Evolutionary conservation across 2,797 vertebrate species (phyloP).

Genomic region (Phoxinus dragarum): DNA sequence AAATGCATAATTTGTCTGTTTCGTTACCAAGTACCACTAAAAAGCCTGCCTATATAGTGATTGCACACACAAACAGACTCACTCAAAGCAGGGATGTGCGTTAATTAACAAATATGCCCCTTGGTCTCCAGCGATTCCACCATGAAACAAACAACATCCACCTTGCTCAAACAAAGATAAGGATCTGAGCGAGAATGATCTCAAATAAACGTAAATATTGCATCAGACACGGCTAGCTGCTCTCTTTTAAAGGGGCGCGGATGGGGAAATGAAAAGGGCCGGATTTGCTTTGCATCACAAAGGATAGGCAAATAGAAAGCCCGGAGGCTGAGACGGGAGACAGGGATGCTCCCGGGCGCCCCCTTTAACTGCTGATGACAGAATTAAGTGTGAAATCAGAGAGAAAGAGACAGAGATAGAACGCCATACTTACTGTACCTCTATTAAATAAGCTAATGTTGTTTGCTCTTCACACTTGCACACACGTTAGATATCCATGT

Average conservation of each 20-base stretch:
- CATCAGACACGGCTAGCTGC: slow-evolving; percentile 66
- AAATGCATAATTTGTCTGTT: not conserved
- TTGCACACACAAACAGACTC: not conserved
- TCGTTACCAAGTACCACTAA: not conserved
- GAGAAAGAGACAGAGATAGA: slow-evolving; percentile 39
- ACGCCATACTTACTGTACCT: slow-evolving; percentile 27
- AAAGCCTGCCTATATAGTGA: not conserved
- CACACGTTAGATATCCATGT: slow-evolving; percentile 9
- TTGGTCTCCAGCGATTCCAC: slow-evolving; percentile 77
- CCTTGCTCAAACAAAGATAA: slow-evolving; percentile 76
- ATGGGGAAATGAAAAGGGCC: slow-evolving; percentile 58
- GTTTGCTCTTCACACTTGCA: slow-evolving; percentile 58
- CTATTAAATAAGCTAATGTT: slow-evolving; percentile 61
- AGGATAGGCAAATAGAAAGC: slow-evolving; percentile 57
- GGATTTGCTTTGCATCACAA: slow-evolving; percentile 63
- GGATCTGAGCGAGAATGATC: slow-evolving; percentile 61
- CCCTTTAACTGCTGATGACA: slow-evolving; percentile 63
- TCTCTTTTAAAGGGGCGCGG: slow-evolving; percentile 59
- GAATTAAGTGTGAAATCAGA: slow-evolving; percentile 33
- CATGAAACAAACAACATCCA: slow-evolving; percentile 75
- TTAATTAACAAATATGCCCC: slow-evolving; percentile 82
- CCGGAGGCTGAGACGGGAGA: slow-evolving; percentile 22
- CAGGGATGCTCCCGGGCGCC: slow-evolving; percentile 65
- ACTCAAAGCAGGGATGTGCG: slow-evolving; percentile 64
- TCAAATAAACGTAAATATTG: slow-evolving; percentile 74